Evolutionary conservation across 1,140 invertebrate genomes (phyloP).

Genomic region (Lasioglossum albipes): DNA sequence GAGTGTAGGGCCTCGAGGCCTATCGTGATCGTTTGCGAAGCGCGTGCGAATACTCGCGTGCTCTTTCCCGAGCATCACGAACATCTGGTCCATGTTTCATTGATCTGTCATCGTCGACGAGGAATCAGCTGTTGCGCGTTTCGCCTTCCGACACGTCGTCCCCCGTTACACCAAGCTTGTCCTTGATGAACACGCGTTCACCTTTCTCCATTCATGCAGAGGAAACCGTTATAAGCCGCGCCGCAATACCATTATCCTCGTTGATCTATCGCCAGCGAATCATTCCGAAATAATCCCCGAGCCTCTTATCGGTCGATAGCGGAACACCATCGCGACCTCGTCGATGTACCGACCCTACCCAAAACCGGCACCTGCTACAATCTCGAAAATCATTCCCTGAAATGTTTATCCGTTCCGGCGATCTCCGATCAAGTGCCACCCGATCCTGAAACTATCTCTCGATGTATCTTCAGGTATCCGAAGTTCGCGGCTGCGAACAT

Average conservation of each 20-base stretch:
- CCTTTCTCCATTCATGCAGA: constrained; percentile 44
- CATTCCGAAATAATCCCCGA: constrained; percentile 9
- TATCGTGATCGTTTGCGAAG: too few relatives aligned
- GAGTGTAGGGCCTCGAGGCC: too few relatives aligned
- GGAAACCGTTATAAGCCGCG: too few relatives aligned
- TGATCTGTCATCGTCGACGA: constrained; percentile 44
- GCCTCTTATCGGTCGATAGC: constrained; percentile 22
- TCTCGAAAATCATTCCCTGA: background rate
- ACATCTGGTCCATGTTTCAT: constrained; percentile 37
- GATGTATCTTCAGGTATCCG: background rate
- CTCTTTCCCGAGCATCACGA: background rate
- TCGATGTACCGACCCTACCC: background rate
- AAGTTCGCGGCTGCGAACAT: too few relatives aligned
- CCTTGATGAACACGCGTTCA: constrained; percentile 40
- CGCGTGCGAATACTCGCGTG: background rate
- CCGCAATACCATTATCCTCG: constrained; percentile 19
- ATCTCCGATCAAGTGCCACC: background rate
- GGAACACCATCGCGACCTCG: background rate
- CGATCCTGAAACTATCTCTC: background rate
- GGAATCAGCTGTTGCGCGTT: constrained; percentile 49
- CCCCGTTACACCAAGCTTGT: constrained; percentile 9
- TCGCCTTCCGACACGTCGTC: background rate
- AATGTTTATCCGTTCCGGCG: background rate
- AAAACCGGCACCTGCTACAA: background rate
- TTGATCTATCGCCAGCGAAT: constrained; percentile 18